These are phyloP conservation scores for Enteromius viviparus DNA, from an alignment of 2,797 vertebrate genomes.

Conservation along the genomic window DNA sequence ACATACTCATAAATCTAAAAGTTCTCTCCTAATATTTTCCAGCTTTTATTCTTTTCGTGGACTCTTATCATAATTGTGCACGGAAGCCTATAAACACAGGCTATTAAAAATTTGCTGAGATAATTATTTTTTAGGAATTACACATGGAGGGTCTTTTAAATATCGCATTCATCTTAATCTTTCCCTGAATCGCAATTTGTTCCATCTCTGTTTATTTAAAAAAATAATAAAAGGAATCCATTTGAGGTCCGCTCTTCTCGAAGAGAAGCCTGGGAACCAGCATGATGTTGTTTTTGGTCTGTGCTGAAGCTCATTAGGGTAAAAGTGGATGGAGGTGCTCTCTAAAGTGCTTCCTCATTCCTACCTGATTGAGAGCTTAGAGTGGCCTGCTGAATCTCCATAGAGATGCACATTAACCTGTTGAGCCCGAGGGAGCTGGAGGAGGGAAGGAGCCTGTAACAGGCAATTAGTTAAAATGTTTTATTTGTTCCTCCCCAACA, in stretches of 20 bases:
- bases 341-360: slow-evolving; percentile 49
- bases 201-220: slow-evolving; percentile 35
- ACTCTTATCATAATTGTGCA: not conserved
- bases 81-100: not conserved
- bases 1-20: not conserved
- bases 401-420: slow-evolving; percentile 61
- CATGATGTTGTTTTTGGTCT: slow-evolving; percentile 44
- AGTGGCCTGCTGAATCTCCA: slow-evolving; percentile 48
- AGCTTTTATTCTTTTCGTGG: not conserved
- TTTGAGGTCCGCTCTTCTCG: slow-evolving; percentile 9
- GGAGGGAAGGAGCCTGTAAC: slow-evolving; percentile 54
- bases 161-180: slow-evolving; percentile 12
- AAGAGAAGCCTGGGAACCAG: slow-evolving; percentile 43
- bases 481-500: slow-evolving; percentile 54
- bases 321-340: slow-evolving; percentile 57
- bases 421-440: slow-evolving; percentile 41
- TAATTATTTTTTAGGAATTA: slow-evolving; percentile 12
- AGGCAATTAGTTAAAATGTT: slow-evolving; percentile 63
- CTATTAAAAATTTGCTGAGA: not conserved
- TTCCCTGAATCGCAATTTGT: slow-evolving; percentile 23
- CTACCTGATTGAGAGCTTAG: slow-evolving; percentile 41
- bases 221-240: slow-evolving; percentile 19
- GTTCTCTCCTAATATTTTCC: not conserved
- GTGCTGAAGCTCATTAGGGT: slow-evolving; percentile 55
- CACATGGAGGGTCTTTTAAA: not conserved